Base-by-base conservation (phyloP, 2,888 invertebrate genomes). In the Pyrocoelia pectoralis region DNA sequence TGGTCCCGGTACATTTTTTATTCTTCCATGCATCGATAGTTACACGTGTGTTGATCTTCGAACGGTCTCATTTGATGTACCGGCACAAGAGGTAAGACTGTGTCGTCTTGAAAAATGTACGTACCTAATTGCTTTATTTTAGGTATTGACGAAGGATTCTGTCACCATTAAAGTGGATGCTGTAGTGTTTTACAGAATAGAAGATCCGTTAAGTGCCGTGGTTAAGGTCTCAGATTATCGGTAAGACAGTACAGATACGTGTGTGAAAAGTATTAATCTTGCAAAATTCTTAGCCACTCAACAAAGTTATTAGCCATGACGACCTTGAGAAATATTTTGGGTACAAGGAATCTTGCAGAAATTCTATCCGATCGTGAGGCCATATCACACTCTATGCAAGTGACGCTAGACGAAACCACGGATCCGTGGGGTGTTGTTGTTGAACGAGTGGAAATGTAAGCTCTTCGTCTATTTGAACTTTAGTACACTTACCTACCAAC, bases 161-260 rank as follows among this genome's bases (percentile, higher is more conserved):
- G 96, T 97, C 24, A 97, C 97, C 0, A 95, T 97, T 0, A 93
- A 93, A 0, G 97, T 97, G 1, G 96, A 97, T 76, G 96, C 96
- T 0, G 92, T 93, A 0, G 92, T 93, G 38, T 93, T 93, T 79
- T 93, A 93, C 78, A 87, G 91, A 68, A 91, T 93, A 66, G 90
- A 90, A 73, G 90, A 92, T 77, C 92, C 92, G 0, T 78, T 93
- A 10, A 91, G 88, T 76, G 92, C 92, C 0, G 89, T 92, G 5
- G 87, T 91, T 51, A 87, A 81, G 78, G 91, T 93, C 3, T 89
- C 89, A 49, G 90, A 93, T 79, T 92, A 90, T 77, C 89, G 88
- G 88, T 89, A 79, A 69, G 24, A n/a, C n/a, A n/a, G n/a, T n/a
- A n/a, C n/a, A n/a, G n/a, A n/a, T n/a, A n/a, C n/a, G n/a, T n/a